Evolutionary conservation across 2,888 invertebrate genomes (phyloP), one percentile per base, ranked within the genome.

Genomic region (Drosophila mimica): DNA sequence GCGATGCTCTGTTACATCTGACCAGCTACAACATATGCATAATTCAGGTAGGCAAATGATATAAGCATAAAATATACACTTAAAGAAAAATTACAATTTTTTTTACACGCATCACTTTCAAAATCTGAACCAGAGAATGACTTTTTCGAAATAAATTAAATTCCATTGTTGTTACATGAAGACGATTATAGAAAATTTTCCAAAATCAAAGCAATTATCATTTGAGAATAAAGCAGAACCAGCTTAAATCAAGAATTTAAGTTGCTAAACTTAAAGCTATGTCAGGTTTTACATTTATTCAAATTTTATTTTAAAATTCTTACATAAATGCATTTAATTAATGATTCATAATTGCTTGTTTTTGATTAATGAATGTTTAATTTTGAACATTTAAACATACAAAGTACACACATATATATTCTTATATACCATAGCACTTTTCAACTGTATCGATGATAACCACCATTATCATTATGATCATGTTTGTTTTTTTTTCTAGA

Each of bases 1-100:
- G 17, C 82, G 30, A 33, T 25, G 66, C 60, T 34, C 2, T 13
- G 15, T 7, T 25, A 13, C 33, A 34, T 0, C 30, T 5, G 51
- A 17, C 30, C 11, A 20, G 28, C 6, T n/a, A 15, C 9, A 1
- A 9, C 6, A 17, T 17, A 15, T 15, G 20, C 4, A 13, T 15
- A 46, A 20, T 13, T 15, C n/a, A 8, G 30, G 17, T 33, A 30
- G 6, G 9, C 17, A 30, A 49, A 30, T n/a, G 17, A 17, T 5
- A 2, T 30, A 17, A 11, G 1, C 30, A 30, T 17, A 0, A 49
- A 17, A 11, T 51, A 11, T n/a, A 28, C 28, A 30, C 17, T 25
- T 7, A 11, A 43, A 20, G n/a, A 43, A 20, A 5, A 43, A 43
- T 43, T 3, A 1, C 5, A 20, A 11, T 11, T 11, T 20, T 20